Conservation (phyloP, 2,888 invertebrate species). For the Lithosia quadra region DNA sequence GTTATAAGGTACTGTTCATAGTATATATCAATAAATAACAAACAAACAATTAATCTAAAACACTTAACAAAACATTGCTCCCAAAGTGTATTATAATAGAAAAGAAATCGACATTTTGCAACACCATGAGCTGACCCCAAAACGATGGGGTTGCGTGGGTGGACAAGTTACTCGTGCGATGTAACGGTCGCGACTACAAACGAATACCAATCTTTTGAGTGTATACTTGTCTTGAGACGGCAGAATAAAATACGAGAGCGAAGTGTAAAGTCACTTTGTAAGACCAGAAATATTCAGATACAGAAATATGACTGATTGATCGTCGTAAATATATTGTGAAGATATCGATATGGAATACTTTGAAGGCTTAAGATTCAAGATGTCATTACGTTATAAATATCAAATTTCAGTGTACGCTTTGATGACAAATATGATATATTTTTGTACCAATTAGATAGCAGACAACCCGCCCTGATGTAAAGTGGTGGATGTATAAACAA, state of each 20-base stretch:
- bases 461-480: too few species aligned
- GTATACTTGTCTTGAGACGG: neutral
- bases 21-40: neutral
- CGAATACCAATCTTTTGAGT: constrained; percentile 38
- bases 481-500: too few species aligned
- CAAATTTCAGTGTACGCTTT: neutral
- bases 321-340: neutral
- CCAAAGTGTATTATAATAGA: constrained; percentile 29
- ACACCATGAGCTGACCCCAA: constrained; percentile 39
- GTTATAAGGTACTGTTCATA: neutral
- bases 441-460: neutral
- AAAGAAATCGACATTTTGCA: constrained; percentile 45
- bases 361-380: neutral
- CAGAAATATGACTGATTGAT: neutral
- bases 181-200: constrained; percentile 49
- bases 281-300: neutral
- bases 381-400: neutral
- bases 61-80: constrained; percentile 5
- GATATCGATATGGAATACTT: neutral
- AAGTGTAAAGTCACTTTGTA: neutral
- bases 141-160: constrained; percentile 55
- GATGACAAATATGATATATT: neutral
- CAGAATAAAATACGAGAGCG: constrained; percentile 6
- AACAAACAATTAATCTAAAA: neutral
- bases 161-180: constrained; percentile 54